phyloP scores from a whole-genome alignment of 1,140 invertebrate genomes.

The Maconellicoccus hirsutus region DNA sequence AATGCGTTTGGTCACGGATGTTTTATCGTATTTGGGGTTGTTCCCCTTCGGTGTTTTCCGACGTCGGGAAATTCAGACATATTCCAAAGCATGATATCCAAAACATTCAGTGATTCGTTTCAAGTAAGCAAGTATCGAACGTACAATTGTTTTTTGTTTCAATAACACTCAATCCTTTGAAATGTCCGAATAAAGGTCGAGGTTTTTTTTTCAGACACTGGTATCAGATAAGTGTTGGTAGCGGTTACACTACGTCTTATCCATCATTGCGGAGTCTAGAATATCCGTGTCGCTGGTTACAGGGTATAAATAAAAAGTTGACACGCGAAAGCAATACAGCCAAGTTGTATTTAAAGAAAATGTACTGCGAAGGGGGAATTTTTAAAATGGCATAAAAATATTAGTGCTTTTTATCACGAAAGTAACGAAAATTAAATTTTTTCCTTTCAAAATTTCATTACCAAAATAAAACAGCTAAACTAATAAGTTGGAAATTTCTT shows the following conservation, averaged over 20 bases:
- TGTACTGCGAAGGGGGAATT: neutral
- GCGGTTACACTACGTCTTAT: neutral
- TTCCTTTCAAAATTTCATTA: neutral
- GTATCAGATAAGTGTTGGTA: neutral
- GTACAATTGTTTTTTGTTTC: too few species aligned
- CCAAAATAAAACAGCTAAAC: neutral
- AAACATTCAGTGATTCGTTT: too few species aligned
- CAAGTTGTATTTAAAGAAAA: neutral
- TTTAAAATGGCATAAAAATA: constrained; percentile 4
- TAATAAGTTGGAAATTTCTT: too few species aligned
- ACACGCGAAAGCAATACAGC: neutral
- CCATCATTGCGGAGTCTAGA: neutral
- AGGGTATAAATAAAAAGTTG: neutral
- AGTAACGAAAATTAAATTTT: neutral
- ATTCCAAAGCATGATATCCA: too few species aligned
- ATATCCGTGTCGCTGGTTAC: neutral
- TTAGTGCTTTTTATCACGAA: constrained; percentile 4
- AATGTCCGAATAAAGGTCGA: neutral
- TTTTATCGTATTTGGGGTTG: neutral
- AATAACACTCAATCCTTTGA: too few species aligned
- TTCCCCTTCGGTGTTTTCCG: neutral
- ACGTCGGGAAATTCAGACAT: too few species aligned
- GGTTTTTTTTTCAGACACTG: neutral
- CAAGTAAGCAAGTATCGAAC: too few species aligned
- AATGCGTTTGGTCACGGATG: constrained; percentile 7